These are phyloP conservation scores for Gorsachius magnificus DNA, from an alignment of 2,797 vertebrate genomes.

Conservation along the genomic window DNA sequence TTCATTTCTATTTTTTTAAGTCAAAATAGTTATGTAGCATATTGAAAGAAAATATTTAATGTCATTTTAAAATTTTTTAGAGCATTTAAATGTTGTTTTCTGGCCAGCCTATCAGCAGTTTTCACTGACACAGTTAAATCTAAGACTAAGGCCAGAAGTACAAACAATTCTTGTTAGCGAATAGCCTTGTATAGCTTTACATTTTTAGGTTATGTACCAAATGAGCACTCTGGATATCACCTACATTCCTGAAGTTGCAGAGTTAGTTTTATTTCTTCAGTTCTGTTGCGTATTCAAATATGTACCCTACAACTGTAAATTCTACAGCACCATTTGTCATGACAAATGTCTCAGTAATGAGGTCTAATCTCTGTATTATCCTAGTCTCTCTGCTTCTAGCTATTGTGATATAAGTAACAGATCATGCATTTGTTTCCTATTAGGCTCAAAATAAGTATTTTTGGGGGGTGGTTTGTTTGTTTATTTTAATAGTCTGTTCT, in stretches of 20 bases:
- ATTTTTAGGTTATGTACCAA: neutral
- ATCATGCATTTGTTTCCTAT: neutral
- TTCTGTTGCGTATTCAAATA: neutral
- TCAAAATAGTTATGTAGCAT: neutral
- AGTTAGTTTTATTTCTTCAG: neutral
- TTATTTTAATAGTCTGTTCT: neutral
- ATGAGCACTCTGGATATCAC: neutral
- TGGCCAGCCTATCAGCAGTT: neutral
- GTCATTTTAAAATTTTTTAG: neutral
- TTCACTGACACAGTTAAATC: neutral
- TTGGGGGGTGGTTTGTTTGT: fast-evolving
- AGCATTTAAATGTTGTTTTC: neutral
- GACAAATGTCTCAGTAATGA: neutral
- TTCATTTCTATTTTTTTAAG: neutral
- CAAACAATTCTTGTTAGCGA: neutral
- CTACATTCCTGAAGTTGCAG: neutral
- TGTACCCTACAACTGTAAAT: neutral
- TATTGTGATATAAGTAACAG: neutral
- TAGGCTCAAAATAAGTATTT: neutral
- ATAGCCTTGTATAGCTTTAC: neutral
- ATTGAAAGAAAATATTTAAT: neutral
- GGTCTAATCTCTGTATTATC: neutral
- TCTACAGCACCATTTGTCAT: neutral
- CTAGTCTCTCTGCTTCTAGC: neutral
- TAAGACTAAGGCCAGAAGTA: neutral